These are phyloP conservation scores for Bellardia bayeri DNA, from an alignment of 2,888 invertebrate genomes.

Conservation along the genomic window DNA sequence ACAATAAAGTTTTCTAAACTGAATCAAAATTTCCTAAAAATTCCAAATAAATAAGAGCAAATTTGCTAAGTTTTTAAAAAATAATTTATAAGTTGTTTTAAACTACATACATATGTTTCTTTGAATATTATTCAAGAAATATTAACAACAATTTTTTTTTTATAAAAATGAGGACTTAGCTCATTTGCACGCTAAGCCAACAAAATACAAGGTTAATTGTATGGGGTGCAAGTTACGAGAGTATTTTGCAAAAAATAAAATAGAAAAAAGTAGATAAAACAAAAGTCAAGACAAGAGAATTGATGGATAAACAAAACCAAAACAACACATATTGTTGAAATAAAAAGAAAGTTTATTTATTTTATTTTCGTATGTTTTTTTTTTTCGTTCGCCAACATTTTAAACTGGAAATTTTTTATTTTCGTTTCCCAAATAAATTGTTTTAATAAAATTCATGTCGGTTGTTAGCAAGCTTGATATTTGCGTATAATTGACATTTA, in stretches of 20 bases:
- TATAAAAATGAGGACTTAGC: too few relatives aligned
- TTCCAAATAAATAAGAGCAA: too few relatives aligned
- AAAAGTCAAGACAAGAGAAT: conserved; percentile 24
- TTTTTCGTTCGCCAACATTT: conserved; percentile 8
- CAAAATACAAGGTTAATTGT: conserved; percentile 57
- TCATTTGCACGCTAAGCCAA: too few relatives aligned
- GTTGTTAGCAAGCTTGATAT: neutral
- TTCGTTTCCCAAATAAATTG: neutral
- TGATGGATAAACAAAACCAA: conserved; percentile 32
- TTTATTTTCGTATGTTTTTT: neutral
- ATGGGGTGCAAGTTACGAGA: conserved; percentile 41
- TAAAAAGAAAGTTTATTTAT: conserved; percentile 44
- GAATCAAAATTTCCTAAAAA: too few relatives aligned
- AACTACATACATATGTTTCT: too few relatives aligned
- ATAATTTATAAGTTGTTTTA: too few relatives aligned
- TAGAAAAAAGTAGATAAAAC: conserved; percentile 24
- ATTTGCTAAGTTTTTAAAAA: too few relatives aligned
- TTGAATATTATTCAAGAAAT: too few relatives aligned
- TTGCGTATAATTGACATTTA: too few relatives aligned
- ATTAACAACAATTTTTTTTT: too few relatives aligned
- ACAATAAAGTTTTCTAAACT: too few relatives aligned
- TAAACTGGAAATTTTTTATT: neutral
- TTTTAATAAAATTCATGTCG: neutral
- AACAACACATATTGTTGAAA: neutral
- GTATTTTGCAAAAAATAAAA: neutral